Evolutionary conservation across 2,888 invertebrate species (phyloP).

Genomic region (Amblyteles armatorius): DNA sequence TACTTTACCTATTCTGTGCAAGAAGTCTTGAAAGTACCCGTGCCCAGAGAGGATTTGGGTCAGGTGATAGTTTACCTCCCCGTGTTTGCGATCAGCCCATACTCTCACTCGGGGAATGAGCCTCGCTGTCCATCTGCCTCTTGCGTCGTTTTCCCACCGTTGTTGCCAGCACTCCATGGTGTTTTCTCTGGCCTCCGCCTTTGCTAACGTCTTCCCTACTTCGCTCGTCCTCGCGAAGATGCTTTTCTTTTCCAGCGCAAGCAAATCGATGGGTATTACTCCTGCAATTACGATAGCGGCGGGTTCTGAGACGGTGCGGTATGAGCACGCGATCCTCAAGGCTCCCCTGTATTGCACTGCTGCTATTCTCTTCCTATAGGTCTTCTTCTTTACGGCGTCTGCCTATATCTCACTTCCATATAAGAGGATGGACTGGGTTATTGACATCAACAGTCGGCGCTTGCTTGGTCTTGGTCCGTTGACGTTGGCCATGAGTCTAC

Average conservation of each 20-base stretch:
- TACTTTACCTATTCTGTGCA: slow-evolving; percentile 48
- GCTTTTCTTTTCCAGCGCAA: slow-evolving; percentile 61
- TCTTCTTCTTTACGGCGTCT: slow-evolving; percentile 57
- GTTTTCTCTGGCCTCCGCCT: slow-evolving; percentile 12
- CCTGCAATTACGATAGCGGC: slow-evolving; percentile 68
- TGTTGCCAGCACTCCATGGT: slow-evolving; percentile 58
- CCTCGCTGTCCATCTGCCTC: slow-evolving; percentile 59
- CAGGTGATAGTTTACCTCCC: slow-evolving; percentile 64
- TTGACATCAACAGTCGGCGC: slow-evolving; percentile 60
- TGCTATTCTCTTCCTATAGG: slow-evolving; percentile 63
- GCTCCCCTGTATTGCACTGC: slow-evolving; percentile 59
- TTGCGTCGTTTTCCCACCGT: slow-evolving; percentile 59
- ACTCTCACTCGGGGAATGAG: no score
- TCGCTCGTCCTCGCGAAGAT: slow-evolving; percentile 1
- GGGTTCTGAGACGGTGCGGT: slow-evolving; percentile 71
- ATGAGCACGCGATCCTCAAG: slow-evolving; percentile 66
- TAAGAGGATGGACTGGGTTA: slow-evolving; percentile 65
- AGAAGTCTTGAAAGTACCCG: slow-evolving; percentile 66
- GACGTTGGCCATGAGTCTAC: slow-evolving; percentile 54
- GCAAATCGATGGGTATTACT: slow-evolving; percentile 68
- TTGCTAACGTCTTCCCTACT: not conserved
- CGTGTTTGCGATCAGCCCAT: no score
- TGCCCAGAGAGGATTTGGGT: slow-evolving; percentile 68
- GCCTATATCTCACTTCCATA: slow-evolving; percentile 69
- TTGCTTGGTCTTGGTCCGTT: slow-evolving; percentile 55